Base-by-base conservation (phyloP, 2,888 invertebrate genomes). In the Merodon equestris region DNA sequence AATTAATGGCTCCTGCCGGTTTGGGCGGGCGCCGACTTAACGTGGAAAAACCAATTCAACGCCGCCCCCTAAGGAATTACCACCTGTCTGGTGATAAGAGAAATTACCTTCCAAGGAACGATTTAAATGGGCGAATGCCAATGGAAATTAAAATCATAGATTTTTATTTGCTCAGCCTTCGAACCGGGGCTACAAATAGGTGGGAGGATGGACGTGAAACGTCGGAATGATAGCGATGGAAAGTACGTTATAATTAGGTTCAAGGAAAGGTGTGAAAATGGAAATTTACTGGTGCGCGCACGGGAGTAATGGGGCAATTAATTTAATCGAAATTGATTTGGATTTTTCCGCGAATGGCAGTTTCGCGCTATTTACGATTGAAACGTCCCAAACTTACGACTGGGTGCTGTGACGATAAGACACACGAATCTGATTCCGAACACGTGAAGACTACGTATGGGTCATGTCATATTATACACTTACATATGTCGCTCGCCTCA, bases 141-240 rank as follows among this genome's bases (percentile, higher is more conserved):
- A 79, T 79, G 79, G 63, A 79, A 79, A 79, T 79, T 79, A 79
- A 79, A 73, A 66, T 79, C 73, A 64, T 73, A 79, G 63, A 73
- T 79, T 79, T 79, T 73, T 79, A 73, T 79, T 79, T 70, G 63
- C 73, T 38, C 67, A 50, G 61, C 38, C 54, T 70, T 57, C 19
- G 56, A 42, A 50, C 50, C 19, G n/a, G n/a, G n/a, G n/a, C n/a
- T n/a, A n/a, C 9, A 50, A 17, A 19, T n/a, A 7, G 27, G 5
- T 12, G 9, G 5, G 19, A 14, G 40, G 12, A 14, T 12, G 19
- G 18, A 47, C 3, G 27, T 40, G 27, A 19, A 14, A 9, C 5
- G 9, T n/a, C 7, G 5, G 1, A 10, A 34, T 27, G 18, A 40
- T 9, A 5, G n/a, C n/a, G 44, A 12, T 14, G 5, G 10, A 12